A percentile compares a stretch with the other conserved stretches of the same genome.
These are phyloP conservation scores for Apis mellifera DNA, from an alignment of 1,140 invertebrate species.

Conservation along the genomic window Amel_HAv3.1 CM009945.2:4091501-4092000, in stretches of 20 bases:
- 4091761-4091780: conserved; percentile 16
- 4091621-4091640: too few relatives aligned
- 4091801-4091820: conserved; percentile 40
- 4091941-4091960: not conserved
- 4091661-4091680: not conserved
- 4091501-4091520: too few relatives aligned
- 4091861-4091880: conserved; percentile 7
- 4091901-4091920: too few relatives aligned
- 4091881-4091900: too few relatives aligned
- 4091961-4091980: not conserved
- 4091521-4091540: too few relatives aligned
- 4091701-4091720: not conserved
- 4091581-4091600: too few relatives aligned
- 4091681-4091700: not conserved
- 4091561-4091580: too few relatives aligned
- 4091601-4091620: too few relatives aligned
- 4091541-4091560: too few relatives aligned
- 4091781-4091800: conserved; percentile 46
- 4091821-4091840: conserved; percentile 43
- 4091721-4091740: conserved; percentile 34
- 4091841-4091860: too few relatives aligned
- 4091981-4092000: not conserved
- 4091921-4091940: not conserved
- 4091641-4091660: too few relatives aligned
- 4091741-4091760: not conserved